Percentiles rank a stretch among this genome's conserved stretches.
phyloP scores from a whole-genome alignment of 2,797 vertebrate genomes.

The Sebastes diploproa region DNA sequence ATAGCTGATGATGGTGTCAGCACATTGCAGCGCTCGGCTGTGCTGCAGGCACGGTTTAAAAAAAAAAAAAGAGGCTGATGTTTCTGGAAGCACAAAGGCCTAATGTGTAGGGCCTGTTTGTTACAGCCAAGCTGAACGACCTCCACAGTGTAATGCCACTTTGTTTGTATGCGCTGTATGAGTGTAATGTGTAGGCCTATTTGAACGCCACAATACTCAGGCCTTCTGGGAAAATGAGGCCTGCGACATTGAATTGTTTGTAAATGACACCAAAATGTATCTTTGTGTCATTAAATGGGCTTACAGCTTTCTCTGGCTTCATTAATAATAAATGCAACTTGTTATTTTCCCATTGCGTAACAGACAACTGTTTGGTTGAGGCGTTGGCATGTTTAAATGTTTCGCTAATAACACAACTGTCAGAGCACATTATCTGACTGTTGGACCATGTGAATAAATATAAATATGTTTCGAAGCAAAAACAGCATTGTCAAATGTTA shows the following conservation, averaged over 20 bases:
- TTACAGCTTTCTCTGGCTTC: not conserved
- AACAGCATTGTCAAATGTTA: not conserved
- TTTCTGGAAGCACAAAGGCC: constrained; percentile 77
- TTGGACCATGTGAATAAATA: not conserved
- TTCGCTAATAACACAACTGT: not conserved
- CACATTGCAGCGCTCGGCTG: constrained; percentile 73
- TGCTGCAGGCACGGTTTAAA: constrained; percentile 73
- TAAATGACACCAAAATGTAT: not conserved
- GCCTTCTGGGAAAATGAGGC: not conserved
- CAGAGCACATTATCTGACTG: not conserved
- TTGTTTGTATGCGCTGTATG: constrained; percentile 43
- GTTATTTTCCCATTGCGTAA: not conserved
- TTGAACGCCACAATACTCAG: constrained; percentile 1
- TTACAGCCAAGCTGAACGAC: constrained; percentile 53
- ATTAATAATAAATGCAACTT: not conserved
- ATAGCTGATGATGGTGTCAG: constrained; percentile 76
- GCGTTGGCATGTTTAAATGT: not conserved
- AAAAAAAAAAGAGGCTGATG: constrained; percentile 67
- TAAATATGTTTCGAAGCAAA: not conserved
- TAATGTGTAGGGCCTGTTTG: constrained; percentile 68
- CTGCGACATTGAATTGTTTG: not conserved
- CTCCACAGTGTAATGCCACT: constrained; percentile 41
- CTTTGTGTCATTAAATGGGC: not conserved
- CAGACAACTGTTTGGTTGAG: not conserved
- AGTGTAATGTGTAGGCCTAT: constrained; percentile 19